Conservation (phyloP, 2,797 vertebrate species). For the Ataeniobius toweri region DNA sequence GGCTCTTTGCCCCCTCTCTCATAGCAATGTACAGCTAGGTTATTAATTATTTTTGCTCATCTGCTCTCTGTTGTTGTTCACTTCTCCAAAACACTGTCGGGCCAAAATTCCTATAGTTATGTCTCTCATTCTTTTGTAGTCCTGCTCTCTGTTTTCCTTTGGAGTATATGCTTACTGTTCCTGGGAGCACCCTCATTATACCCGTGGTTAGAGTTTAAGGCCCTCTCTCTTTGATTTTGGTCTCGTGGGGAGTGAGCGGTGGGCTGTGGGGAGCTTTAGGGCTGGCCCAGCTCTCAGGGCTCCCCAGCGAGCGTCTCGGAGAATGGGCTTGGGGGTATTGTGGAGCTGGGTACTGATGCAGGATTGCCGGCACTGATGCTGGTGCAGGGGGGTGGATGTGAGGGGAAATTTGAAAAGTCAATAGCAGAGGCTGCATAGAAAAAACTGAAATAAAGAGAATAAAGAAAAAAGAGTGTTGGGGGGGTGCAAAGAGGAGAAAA, state of each 20-base stretch:
- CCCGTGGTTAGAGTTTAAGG: slow-evolving; percentile 79
- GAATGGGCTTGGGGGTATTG: slow-evolving; percentile 74
- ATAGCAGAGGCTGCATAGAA: slow-evolving; percentile 69
- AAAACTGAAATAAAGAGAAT: slow-evolving; percentile 38
- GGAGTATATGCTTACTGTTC: slow-evolving; percentile 79
- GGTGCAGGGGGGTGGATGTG: slow-evolving; percentile 66
- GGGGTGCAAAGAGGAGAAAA: slow-evolving; percentile 53
- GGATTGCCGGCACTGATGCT: slow-evolving; percentile 49
- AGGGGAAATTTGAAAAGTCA: slow-evolving; percentile 83
- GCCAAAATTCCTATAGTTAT: slow-evolving; percentile 69
- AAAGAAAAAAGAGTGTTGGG: slow-evolving; percentile 1
- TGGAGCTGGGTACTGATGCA: slow-evolving; percentile 59
- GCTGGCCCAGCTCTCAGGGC: slow-evolving; percentile 67
- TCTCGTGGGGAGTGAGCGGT: slow-evolving; percentile 68
- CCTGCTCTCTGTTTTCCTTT: slow-evolving; percentile 63
- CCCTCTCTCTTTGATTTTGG: slow-evolving; percentile 78
- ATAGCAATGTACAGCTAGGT: slow-evolving; percentile 49
- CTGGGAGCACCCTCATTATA: slow-evolving; percentile 78
- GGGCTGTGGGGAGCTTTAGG: slow-evolving; percentile 72
- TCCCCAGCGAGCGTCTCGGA: slow-evolving; percentile 75
- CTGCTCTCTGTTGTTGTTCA: slow-evolving; percentile 53
- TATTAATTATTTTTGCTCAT: slow-evolving; percentile 38
- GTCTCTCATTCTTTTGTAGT: slow-evolving; percentile 59
- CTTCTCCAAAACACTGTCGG: slow-evolving; percentile 48
- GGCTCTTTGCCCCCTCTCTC: slow-evolving; percentile 68